Evolutionary conservation across 2,113 vertebrate genomes (phyloP).

Genomic region (Microtus pennsylvanicus): DNA sequence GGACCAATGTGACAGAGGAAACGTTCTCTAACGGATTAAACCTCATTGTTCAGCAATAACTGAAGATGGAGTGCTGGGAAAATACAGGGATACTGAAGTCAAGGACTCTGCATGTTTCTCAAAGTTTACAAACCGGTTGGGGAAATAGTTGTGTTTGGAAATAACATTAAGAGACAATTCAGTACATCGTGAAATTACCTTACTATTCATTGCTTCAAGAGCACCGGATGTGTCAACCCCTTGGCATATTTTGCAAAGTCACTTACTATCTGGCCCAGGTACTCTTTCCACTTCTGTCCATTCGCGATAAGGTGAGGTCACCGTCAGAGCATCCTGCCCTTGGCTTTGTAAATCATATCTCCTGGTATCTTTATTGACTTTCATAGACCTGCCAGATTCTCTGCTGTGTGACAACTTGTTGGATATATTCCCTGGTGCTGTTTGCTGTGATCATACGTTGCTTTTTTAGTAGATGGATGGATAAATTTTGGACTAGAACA

Average conservation of each 20-base stretch:
- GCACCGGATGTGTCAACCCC: background rate
- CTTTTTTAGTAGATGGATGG: constrained; percentile 18
- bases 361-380: background rate
- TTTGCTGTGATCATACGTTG: background rate
- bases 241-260: background rate
- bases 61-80: background rate
- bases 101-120: background rate
- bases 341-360: background rate
- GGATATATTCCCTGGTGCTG: background rate
- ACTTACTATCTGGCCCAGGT: background rate
- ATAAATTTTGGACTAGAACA: background rate
- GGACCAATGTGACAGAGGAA: background rate
- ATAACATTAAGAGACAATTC: background rate
- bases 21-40: background rate
- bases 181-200: background rate
- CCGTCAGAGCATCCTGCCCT: background rate
- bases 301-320: background rate
- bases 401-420: background rate
- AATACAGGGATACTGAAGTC: background rate
- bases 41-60: background rate
- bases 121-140: background rate
- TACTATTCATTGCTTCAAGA: background rate
- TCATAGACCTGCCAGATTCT: background rate
- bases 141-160: background rate
- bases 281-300: background rate